Conservation (phyloP, 2,888 invertebrate species). For the Mystacides longicornis region DNA sequence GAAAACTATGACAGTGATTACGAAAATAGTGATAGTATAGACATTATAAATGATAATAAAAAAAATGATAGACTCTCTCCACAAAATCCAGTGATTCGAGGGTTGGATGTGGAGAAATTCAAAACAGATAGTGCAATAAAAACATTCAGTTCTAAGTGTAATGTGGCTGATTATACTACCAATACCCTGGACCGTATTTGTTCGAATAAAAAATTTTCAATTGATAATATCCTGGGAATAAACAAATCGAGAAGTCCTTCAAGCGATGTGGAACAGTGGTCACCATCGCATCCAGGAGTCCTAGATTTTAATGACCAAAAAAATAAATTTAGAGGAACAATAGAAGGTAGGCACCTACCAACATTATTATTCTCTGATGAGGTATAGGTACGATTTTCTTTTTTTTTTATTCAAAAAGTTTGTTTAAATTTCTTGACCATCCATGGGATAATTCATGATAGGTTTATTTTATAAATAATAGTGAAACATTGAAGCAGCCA, state of each 20-base stretch:
- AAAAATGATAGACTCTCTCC: slow-evolving; percentile 8
- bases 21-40: slow-evolving; percentile 21
- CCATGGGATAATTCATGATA: too few relatives aligned
- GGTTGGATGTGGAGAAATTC: not conserved
- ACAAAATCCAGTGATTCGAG: not conserved
- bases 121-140: not conserved
- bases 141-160: not conserved
- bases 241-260: slow-evolving; percentile 7
- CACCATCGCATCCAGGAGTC: not conserved
- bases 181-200: not conserved
- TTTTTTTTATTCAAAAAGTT: too few relatives aligned
- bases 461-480: too few relatives aligned
- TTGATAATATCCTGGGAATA: slow-evolving; percentile 50
- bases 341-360: not conserved
- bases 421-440: too few relatives aligned
- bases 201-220: slow-evolving; percentile 46
- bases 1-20: slow-evolving; percentile 22
- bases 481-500: too few relatives aligned
- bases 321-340: not conserved
- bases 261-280: slow-evolving; percentile 1
- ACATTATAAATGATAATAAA: slow-evolving; percentile 16
- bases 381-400: too few relatives aligned
- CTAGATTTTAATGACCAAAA: not conserved
- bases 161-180: not conserved
- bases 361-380: too few relatives aligned